Evolutionary conservation across 2,113 vertebrate genomes (phyloP).

Genomic region (Chunga burmeisteri): DNA sequence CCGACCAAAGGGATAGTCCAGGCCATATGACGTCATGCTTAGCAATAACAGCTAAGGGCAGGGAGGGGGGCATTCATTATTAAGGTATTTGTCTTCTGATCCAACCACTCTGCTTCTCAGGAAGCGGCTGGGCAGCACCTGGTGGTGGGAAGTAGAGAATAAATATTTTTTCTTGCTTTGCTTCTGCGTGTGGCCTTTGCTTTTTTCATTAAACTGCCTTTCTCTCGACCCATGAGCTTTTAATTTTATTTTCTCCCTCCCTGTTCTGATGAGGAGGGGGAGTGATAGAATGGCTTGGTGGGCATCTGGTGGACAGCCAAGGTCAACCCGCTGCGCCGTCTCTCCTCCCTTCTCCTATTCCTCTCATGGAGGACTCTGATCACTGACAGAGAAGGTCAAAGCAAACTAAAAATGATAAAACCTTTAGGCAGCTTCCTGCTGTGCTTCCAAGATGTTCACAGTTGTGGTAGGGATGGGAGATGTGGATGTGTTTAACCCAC

Average conservation of each 20-base stretch:
- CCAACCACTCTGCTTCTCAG: background rate
- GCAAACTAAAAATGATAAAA: background rate
- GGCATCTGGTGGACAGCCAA: background rate
- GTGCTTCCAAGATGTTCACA: background rate
- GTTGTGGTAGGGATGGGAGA: background rate
- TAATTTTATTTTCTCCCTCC: background rate
- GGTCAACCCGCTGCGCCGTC: background rate
- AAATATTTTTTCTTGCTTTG: background rate
- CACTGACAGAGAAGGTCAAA: background rate
- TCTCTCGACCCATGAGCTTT: background rate
- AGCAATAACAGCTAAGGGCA: background rate
- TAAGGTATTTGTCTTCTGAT: background rate
- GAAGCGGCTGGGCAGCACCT: background rate
- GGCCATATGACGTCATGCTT: background rate
- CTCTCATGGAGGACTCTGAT: background rate
- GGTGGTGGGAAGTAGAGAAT: background rate
- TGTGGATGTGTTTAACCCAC: background rate
- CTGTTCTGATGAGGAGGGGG: background rate
- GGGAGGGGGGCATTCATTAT: background rate
- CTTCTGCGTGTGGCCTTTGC: background rate
- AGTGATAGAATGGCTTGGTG: background rate
- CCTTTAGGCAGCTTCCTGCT: background rate
- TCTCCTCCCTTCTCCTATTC: background rate
- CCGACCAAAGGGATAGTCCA: background rate
- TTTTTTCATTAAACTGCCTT: background rate